These are phyloP conservation scores for Metacarcinus magister DNA, from an alignment of 2,888 invertebrate species.

Conservation along the genomic window DNA sequence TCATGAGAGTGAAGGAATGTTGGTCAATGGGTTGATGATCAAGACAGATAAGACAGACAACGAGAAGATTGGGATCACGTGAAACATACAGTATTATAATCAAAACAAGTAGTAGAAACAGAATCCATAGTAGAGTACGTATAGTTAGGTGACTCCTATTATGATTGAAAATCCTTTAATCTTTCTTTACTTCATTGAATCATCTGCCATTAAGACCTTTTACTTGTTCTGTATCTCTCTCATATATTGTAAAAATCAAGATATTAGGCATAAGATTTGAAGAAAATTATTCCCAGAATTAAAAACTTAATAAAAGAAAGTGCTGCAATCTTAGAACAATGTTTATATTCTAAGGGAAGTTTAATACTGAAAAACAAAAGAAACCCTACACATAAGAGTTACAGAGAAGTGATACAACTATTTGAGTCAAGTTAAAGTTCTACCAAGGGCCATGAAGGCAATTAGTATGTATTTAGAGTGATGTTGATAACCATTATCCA, in stretches of 20 bases:
- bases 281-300: background rate
- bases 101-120: conserved; percentile 3
- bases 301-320: background rate
- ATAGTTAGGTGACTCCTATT: background rate
- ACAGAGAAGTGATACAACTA: background rate
- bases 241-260: conserved; percentile 5
- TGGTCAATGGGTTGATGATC: background rate
- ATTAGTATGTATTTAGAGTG: background rate
- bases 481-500: background rate
- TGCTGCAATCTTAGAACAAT: background rate
- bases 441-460: conserved; percentile 21
- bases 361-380: background rate
- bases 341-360: background rate
- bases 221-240: too few species aligned
- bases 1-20: background rate
- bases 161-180: background rate
- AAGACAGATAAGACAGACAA: background rate
- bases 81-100: background rate
- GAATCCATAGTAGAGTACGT: background rate
- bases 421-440: background rate
- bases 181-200: background rate
- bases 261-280: background rate
- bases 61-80: background rate
- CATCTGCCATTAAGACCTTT: too few species aligned
- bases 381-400: background rate